phyloP scores from a whole-genome alignment of 2,113 vertebrate species.

The Vombatus ursinus region DNA sequence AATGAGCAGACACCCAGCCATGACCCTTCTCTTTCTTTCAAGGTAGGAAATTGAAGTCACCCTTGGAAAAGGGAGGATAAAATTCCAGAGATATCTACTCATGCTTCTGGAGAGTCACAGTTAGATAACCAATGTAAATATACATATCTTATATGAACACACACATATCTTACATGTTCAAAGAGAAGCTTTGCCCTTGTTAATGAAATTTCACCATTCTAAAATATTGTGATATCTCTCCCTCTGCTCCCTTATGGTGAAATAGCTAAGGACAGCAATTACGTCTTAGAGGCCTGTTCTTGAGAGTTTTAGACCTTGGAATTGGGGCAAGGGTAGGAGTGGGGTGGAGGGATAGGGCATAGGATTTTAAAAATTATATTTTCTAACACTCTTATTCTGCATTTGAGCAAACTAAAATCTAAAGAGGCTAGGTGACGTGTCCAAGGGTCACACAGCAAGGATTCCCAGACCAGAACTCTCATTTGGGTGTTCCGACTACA shows the following conservation, averaged over 20 bases:
- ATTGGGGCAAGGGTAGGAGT: background rate
- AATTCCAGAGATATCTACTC: background rate
- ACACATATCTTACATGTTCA: background rate
- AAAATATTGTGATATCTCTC: background rate
- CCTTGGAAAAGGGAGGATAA: background rate
- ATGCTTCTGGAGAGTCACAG: background rate
- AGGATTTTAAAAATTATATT: background rate
- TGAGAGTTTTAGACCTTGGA: background rate
- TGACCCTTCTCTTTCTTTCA: background rate
- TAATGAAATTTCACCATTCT: background rate
- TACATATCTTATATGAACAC: background rate
- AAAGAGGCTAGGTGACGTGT: background rate
- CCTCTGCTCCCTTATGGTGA: background rate
- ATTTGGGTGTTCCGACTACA: background rate
- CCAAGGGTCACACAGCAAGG: background rate
- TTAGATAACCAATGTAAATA: background rate
- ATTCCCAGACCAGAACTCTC: background rate
- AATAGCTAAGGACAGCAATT: background rate
- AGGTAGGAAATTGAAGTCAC: background rate
- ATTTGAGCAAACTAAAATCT: background rate
- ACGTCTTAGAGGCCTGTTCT: background rate
- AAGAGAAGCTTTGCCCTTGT: background rate
- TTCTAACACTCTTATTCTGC: background rate
- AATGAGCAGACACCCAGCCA: background rate
- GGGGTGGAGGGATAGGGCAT: background rate